Base-by-base conservation (phyloP, 2,888 invertebrate genomes). In the Sceliomorpha sp. region DNA sequence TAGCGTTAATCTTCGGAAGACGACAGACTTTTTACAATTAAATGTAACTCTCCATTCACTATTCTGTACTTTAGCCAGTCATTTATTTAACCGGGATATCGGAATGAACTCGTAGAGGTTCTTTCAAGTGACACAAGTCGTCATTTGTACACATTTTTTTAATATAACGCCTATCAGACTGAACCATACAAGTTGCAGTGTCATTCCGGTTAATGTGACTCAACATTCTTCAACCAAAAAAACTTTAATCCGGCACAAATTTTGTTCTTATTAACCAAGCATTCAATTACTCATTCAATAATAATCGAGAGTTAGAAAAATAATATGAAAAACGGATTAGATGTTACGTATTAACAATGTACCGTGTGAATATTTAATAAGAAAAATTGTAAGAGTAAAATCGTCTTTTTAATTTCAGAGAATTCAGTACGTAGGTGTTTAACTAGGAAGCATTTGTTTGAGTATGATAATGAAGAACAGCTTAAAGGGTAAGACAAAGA, bases 391-490 rank as follows among this genome's bases (percentile, higher is more conserved):
- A n/a, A n/a, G n/a, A n/a, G n/a, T n/a, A n/a, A n/a, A n/a, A n/a
- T n/a, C n/a, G n/a, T n/a, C n/a, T n/a, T n/a, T n/a, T n/a, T n/a
- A 20, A 20, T 20, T 20, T 20, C 20, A 20, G 5, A 20, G 2
- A 20, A 20, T 20, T 20, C 5, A 20, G n/a, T 37, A 17, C 37
- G 20, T 17, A 13, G 7, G 27, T 42, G 7, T 20, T 42, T 10
- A 29, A 27, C 2, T 9, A 17, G 29, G 34, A 39, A 13, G 45
- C 40, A 29, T 48, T 55, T 42, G 37, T 55, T 55, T 55, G 42
- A 36, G 48, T 32, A 55, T 45, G 58, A 60, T 67, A 48, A 60
- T 60, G 60, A 67, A 67, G 56, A 62, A 62, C 36, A 34, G 24
- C 29, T 36, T 42, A 40, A 58, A 63, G 48, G 42, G 62, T 36